These are phyloP conservation scores for Theretra japonica DNA, from an alignment of 2,888 invertebrate species.

Conservation along the genomic window DNA sequence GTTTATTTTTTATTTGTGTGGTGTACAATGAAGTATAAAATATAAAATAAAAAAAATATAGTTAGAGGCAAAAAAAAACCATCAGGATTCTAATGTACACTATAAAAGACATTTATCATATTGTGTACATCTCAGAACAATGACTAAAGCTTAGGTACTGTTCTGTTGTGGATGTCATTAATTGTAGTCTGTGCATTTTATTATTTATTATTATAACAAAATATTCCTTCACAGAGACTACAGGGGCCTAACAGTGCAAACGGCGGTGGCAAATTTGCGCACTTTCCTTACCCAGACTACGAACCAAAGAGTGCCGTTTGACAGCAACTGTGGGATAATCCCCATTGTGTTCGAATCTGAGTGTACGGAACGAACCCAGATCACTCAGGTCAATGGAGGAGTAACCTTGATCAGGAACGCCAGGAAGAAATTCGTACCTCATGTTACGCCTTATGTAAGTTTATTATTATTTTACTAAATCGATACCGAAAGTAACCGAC, in stretches of 20 bases:
- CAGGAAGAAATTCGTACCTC: constrained; percentile 66
- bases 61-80: no score
- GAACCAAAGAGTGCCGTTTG: constrained; percentile 58
- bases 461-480: neutral
- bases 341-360: constrained; percentile 63
- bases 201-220: no score
- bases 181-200: no score
- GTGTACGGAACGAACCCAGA: constrained; percentile 40
- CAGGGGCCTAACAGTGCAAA: constrained; percentile 40
- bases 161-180: no score
- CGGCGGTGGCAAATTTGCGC: constrained; percentile 48
- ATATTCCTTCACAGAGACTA: constrained; percentile 59
- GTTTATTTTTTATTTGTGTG: no score
- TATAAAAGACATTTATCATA: neutral
- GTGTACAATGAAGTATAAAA: no score
- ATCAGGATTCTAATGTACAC: no score
- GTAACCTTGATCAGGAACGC: constrained; percentile 50
- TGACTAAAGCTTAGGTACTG: no score
- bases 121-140: no score
- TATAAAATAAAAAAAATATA: no score
- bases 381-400: constrained; percentile 47
- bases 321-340: constrained; percentile 70
- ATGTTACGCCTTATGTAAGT: constrained; percentile 77
- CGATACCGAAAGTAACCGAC: no score
- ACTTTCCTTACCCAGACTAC: constrained; percentile 55